These are phyloP conservation scores for Ophioninae sp. DNA, from an alignment of 2,888 invertebrate species.

Conservation along the genomic window DNA sequence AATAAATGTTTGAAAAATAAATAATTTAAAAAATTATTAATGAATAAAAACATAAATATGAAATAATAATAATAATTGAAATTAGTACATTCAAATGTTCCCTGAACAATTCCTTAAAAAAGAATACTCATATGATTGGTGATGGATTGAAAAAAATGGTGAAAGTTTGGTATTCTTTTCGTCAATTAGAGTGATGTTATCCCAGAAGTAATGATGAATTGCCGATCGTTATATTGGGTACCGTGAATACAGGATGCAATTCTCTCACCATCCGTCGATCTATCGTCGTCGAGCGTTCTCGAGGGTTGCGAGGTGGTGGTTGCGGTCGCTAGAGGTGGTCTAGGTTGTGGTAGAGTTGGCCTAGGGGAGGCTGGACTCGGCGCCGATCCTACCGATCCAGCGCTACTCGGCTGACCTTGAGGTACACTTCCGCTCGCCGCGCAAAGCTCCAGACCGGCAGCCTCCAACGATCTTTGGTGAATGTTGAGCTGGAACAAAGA, in stretches of 20 bases:
- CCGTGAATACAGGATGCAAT: conserved; percentile 29
- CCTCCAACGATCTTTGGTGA: conserved; percentile 79
- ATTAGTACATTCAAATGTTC: no score
- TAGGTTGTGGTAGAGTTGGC: conserved; percentile 78
- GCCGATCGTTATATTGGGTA: conserved; percentile 39
- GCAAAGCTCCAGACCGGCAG: conserved; percentile 78
- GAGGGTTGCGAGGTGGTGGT: conserved; percentile 77
- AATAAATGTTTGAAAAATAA: no score
- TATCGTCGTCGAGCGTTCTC: conserved; percentile 78
- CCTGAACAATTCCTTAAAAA: no score
- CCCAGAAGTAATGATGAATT: neutral
- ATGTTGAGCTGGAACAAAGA: conserved; percentile 77
- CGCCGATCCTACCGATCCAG: conserved; percentile 80
- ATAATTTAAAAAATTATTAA: no score
- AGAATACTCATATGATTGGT: no score
- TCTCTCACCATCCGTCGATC: conserved; percentile 79
- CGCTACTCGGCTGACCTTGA: conserved; percentile 79
- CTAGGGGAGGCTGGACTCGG: conserved; percentile 80
- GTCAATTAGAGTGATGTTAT: no score
- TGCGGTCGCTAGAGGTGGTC: conserved; percentile 73
- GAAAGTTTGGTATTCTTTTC: no score
- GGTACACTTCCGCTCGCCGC: conserved; percentile 77
- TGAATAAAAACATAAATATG: no score
- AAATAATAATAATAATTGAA: no score
- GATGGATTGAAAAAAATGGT: no score